Evolutionary conservation across 2,797 vertebrate species (phyloP).

Genomic region (Mionectes olivaceus): DNA sequence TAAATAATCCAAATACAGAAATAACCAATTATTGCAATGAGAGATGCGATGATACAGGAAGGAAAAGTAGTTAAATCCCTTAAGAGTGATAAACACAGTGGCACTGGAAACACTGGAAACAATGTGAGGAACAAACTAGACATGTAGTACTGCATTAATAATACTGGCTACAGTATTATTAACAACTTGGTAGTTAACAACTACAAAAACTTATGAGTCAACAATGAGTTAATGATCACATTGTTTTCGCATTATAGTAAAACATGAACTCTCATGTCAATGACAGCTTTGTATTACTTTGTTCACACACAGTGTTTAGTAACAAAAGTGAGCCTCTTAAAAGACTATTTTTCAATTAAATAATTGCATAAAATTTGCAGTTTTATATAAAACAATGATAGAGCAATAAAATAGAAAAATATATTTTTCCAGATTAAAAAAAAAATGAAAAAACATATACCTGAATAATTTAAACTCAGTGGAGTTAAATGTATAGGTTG

Average conservation of each 20-base stretch:
- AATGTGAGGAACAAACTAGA: background rate
- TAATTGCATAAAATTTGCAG: background rate
- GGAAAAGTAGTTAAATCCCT: background rate
- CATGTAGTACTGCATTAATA: background rate
- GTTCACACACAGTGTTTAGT: background rate
- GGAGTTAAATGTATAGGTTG: background rate
- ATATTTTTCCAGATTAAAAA: background rate
- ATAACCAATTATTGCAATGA: background rate
- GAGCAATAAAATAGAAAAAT: background rate
- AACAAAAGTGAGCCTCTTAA: background rate
- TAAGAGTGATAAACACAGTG: background rate
- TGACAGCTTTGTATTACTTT: background rate
- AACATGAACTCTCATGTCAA: background rate
- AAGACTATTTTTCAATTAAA: background rate
- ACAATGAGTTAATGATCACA: background rate
- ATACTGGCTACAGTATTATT: background rate
- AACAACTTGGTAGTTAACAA: background rate
- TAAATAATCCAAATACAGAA: background rate
- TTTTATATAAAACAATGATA: background rate
- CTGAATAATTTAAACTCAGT: background rate
- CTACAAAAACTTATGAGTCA: background rate
- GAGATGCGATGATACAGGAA: background rate
- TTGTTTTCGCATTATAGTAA: background rate
- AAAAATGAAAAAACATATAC: fast-evolving
- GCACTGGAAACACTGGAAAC: background rate